Conservation (phyloP, 2,797 vertebrate species). For the Parauchenoglanis punctatus region DNA sequence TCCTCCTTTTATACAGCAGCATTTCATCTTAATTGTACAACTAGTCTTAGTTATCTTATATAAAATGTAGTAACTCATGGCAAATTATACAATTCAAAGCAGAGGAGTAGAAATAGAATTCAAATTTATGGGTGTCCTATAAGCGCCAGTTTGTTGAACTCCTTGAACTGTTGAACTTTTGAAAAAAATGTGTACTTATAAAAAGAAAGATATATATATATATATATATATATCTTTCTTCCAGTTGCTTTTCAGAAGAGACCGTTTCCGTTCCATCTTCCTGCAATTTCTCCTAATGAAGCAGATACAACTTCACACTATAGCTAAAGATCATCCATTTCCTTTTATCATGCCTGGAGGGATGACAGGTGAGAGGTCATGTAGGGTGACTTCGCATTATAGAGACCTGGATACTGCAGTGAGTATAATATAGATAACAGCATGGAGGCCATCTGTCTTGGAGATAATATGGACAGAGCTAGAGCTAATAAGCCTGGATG, state of each 20-base stretch:
- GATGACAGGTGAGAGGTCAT: constrained; percentile 22
- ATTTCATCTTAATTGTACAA: too few species aligned
- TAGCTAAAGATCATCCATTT: not conserved
- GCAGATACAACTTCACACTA: not conserved
- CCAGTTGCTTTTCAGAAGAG: not conserved
- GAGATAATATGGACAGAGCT: constrained; percentile 31
- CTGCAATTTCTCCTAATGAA: not conserved
- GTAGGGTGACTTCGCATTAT: not conserved
- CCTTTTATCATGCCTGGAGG: not conserved
- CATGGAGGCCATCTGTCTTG: constrained; percentile 35
- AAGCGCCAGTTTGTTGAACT: too few species aligned
- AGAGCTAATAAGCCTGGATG: constrained; percentile 6
- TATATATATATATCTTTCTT: not conserved
- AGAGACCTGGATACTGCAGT: constrained; percentile 10
- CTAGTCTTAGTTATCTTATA: too few species aligned
- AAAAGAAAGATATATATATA: too few species aligned
- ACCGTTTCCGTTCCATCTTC: not conserved
- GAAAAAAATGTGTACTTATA: too few species aligned
- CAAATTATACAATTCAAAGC: too few species aligned
- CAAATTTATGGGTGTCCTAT: too few species aligned
- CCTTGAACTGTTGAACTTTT: too few species aligned
- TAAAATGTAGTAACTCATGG: too few species aligned
- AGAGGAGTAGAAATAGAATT: too few species aligned
- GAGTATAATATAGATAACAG: constrained; percentile 40
- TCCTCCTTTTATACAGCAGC: too few species aligned